Evolutionary conservation across 92 coral and sea anemone genomes (phyloP), one percentile per base, ranked within the genome.

Genomic region (Virgularia gustaviana): DNA sequence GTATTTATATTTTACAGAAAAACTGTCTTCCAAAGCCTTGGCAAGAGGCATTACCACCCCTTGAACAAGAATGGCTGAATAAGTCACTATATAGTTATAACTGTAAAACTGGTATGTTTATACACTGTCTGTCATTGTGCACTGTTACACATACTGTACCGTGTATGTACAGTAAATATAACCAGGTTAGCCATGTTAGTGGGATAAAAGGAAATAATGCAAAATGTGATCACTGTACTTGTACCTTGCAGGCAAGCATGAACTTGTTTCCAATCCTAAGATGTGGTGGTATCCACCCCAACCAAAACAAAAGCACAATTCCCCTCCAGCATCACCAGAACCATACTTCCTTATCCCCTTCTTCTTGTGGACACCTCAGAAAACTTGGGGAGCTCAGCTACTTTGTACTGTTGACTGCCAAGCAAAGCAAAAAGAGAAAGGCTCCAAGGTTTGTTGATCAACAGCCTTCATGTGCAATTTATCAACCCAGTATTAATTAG

Each of bases 261-360:
- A 65, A 65, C 57, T 41, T 65, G 54, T 25, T 38, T 23, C 34
- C 16, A 5, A 11, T 27, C 36, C 37, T 0, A 31, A 64, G 42
- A 80, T 80, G 85, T 80, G 80, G 85, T 80, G 22, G 49, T 52
- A 73, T 35, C 85, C 85, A 36, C 85, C 76, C 8, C 47, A 73
- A 25, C 70, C 81, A 0, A 32, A 12, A 0, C 80, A 73, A 6
- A 0, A 11, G 0, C 80, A 64, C 9, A 1, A 65, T 29, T 9
- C 45, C 49, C 85, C 85, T 0, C 80, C 81, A 16, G 51, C 80
- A 2, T 13, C 49, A 0, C 66, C 80, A 1, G 80, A 64, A 0
- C 56, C 70, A 0, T 73, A 73, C 51, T 80, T 80, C 12, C 22
- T 29, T 4, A 11, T 1, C 6, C 81, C 85, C 9, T 56, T 64